Evolutionary conservation across 2,113 vertebrate species (phyloP).

Genomic region (Rhinogobius similis): DNA sequence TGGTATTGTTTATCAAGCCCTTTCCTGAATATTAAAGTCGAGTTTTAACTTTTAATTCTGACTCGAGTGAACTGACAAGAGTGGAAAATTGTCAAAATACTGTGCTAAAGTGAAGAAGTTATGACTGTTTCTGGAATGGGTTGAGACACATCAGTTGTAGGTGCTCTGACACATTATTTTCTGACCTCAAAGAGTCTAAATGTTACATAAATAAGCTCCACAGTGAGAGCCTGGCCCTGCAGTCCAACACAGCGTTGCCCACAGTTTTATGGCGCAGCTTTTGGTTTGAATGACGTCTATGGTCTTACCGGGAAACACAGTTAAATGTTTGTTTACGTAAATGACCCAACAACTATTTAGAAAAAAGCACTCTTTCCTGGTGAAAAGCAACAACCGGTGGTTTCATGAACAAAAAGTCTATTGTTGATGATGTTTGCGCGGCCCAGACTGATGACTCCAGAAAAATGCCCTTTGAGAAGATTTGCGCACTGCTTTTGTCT

Average conservation of each 20-base stretch:
- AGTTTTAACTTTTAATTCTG: no score
- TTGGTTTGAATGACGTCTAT: constrained; percentile 71
- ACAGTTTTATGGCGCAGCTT: constrained; percentile 65
- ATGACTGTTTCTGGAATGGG: no score
- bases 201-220: constrained; percentile 27
- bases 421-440: constrained; percentile 45
- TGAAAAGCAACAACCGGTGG: constrained; percentile 25
- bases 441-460: constrained; percentile 12
- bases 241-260: constrained; percentile 24
- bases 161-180: neutral
- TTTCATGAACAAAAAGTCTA: constrained; percentile 40
- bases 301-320: constrained; percentile 57
- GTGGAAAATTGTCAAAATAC: no score
- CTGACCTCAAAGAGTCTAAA: neutral
- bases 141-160: neutral
- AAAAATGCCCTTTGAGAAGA: constrained; percentile 38
- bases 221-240: constrained; percentile 37
- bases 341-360: constrained; percentile 52
- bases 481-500: constrained; percentile 52
- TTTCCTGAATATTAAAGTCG: no score
- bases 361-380: constrained; percentile 18
- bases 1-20: no score
- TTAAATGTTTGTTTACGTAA: constrained; percentile 67
- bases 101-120: no score
- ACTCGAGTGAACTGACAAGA: neutral